A percentile compares a stretch with the other conserved stretches of the same genome.
These are phyloP conservation scores for Vanessa cardui DNA, from an alignment of 2,888 invertebrate species.

Conservation along the genomic window DNA sequence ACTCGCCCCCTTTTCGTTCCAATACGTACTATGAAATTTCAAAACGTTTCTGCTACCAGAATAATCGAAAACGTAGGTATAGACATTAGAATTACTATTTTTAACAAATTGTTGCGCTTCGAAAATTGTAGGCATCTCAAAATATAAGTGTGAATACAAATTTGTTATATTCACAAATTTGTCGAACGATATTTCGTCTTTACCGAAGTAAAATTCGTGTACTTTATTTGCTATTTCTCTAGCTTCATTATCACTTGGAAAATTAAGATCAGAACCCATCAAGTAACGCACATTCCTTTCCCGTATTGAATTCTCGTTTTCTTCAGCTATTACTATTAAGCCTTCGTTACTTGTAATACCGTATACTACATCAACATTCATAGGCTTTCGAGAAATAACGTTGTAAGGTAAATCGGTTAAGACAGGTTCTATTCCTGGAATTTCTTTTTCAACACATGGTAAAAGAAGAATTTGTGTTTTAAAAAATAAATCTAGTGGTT, in stretches of 20 bases:
- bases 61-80: constrained; percentile 69
- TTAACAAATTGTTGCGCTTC: constrained; percentile 55
- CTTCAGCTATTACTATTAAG: constrained; percentile 51
- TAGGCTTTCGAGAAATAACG: constrained; percentile 54
- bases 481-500: constrained; percentile 34
- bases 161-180: constrained; percentile 60
- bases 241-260: constrained; percentile 61
- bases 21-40: constrained; percentile 55
- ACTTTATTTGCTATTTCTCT: constrained; percentile 51
- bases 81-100: constrained; percentile 52
- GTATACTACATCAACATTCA: constrained; percentile 46
- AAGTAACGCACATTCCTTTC: constrained; percentile 59
- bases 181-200: constrained; percentile 67
- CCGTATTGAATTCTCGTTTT: constrained; percentile 52
- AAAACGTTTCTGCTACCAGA: constrained; percentile 65
- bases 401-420: constrained; percentile 70
- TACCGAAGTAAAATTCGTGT: constrained; percentile 71
- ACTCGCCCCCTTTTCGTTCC: constrained; percentile 58
- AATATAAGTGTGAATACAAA: constrained; percentile 69
- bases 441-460: constrained; percentile 66
- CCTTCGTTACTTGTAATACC: constrained; percentile 71
- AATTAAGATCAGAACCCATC: constrained; percentile 68
- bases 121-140: constrained; percentile 64
- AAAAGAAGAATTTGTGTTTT: constrained; percentile 67
- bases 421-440: constrained; percentile 61